Percentiles rank a stretch among this genome's conserved stretches.
These are phyloP conservation scores for Muscina levida DNA, from an alignment of 2,888 invertebrate species.

Conservation along the genomic window DNA sequence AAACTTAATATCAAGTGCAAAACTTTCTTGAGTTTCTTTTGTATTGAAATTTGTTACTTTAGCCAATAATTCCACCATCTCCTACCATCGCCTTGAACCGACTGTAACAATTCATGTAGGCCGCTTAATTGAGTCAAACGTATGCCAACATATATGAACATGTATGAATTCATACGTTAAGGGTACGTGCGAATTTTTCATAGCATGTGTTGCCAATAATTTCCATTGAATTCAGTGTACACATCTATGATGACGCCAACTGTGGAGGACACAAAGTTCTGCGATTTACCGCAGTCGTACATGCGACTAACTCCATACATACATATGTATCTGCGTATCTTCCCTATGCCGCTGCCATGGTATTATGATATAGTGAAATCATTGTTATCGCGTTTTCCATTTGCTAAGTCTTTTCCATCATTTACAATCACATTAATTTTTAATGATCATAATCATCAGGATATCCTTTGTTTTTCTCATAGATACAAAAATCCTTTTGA, in stretches of 20 bases:
- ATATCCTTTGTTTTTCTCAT: too few species aligned
- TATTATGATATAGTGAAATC: not conserved
- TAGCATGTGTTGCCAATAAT: not conserved
- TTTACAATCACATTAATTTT: conserved; percentile 21
- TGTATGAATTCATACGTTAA: too few species aligned
- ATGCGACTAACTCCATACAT: not conserved
- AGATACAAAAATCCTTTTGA: not conserved
- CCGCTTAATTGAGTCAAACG: not conserved
- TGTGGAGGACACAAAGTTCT: too few species aligned
- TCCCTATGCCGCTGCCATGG: too few species aligned
- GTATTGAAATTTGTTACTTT: too few species aligned
- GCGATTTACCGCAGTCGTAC: not conserved
- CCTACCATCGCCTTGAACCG: not conserved
- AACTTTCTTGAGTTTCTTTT: too few species aligned
- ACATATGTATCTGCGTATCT: not conserved
- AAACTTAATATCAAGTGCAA: too few species aligned
- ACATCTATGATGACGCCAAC: too few species aligned
- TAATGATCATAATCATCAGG: conserved; percentile 3
- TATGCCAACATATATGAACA: not conserved
- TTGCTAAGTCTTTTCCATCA: not conserved
- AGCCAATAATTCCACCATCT: too few species aligned
- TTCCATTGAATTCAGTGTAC: too few species aligned
- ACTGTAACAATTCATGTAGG: not conserved
- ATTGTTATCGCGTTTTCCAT: not conserved
- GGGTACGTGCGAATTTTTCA: not conserved